These are phyloP conservation scores for Typhlichthys eigenmanni DNA, from an alignment of 2,797 vertebrate species.

Conservation along the genomic window DNA sequence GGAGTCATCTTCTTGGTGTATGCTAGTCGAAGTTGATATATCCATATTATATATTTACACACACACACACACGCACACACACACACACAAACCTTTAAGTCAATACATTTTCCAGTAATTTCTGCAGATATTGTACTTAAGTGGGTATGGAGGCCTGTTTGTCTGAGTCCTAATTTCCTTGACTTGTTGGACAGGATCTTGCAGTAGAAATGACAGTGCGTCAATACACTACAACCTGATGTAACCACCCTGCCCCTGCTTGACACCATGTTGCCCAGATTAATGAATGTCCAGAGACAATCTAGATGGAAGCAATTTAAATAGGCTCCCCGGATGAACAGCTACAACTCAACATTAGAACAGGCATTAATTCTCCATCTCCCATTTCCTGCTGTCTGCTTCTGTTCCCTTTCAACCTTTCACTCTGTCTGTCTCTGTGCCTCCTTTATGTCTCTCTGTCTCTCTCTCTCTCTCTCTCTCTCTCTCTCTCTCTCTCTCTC, in stretches of 20 bases:
- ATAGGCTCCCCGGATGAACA: constrained; percentile 35
- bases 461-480: background rate
- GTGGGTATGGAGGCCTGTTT: constrained; percentile 13
- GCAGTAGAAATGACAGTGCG: constrained; percentile 51
- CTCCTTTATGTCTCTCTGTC: background rate
- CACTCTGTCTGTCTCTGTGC: constrained; percentile 3
- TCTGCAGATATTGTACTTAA: constrained; percentile 18
- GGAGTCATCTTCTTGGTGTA: too few species aligned
- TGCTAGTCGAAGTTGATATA: too few species aligned
- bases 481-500: background rate
- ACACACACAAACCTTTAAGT: too few species aligned
- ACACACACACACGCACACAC: too few species aligned
- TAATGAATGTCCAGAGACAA: constrained; percentile 67
- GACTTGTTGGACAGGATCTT: constrained; percentile 36
- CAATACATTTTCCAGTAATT: constrained; percentile 10
- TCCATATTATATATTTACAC: too few species aligned
- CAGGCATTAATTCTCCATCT: constrained; percentile 48
- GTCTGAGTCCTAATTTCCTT: constrained; percentile 39
- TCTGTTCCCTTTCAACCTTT: constrained; percentile 9
- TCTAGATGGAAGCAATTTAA: constrained; percentile 57
- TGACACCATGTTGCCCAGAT: constrained; percentile 46
- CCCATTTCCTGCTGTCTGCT: constrained; percentile 25
- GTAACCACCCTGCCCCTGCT: constrained; percentile 44
- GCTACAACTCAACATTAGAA: constrained; percentile 50
- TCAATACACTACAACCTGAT: constrained; percentile 59